These are phyloP conservation scores for Calephelis nemesis DNA, from an alignment of 1,140 invertebrate species.

Conservation along the genomic window DNA sequence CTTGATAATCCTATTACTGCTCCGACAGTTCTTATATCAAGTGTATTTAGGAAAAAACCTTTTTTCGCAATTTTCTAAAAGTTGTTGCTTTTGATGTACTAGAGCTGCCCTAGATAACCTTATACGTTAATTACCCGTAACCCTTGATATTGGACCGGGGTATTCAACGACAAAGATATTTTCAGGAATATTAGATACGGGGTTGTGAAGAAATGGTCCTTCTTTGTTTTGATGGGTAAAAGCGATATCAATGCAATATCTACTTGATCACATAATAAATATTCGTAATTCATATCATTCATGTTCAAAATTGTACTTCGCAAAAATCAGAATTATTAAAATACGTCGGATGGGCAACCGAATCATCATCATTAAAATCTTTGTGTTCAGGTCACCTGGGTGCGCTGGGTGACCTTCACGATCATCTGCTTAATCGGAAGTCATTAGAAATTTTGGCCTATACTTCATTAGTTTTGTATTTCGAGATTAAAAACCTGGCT, in stretches of 20 bases:
- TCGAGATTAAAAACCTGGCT: too few relatives aligned
- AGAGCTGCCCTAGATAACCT: too few relatives aligned
- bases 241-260: too few relatives aligned
- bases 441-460: too few relatives aligned
- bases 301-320: slow-evolving; percentile 13
- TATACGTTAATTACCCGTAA: too few relatives aligned
- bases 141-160: background rate
- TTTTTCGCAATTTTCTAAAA: too few relatives aligned
- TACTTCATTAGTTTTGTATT: too few relatives aligned
- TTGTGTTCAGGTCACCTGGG: background rate
- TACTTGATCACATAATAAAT: background rate
- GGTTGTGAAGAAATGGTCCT: background rate
- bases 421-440: too few relatives aligned
- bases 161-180: slow-evolving; percentile 3
- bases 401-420: too few relatives aligned
- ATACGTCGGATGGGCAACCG: background rate
- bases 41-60: background rate
- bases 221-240: too few relatives aligned
- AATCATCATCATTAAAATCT: slow-evolving; percentile 15
- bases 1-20: background rate
- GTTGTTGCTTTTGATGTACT: too few relatives aligned
- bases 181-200: slow-evolving; percentile 1
- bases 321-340: slow-evolving; percentile 10
- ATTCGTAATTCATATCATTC: slow-evolving; percentile 2
- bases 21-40: slow-evolving; percentile 3